Percentiles rank a stretch among this genome's conserved stretches.
Conservation (phyloP, 1,140 invertebrate genomes). For the Macrotrachela quadricornifera region DNA sequence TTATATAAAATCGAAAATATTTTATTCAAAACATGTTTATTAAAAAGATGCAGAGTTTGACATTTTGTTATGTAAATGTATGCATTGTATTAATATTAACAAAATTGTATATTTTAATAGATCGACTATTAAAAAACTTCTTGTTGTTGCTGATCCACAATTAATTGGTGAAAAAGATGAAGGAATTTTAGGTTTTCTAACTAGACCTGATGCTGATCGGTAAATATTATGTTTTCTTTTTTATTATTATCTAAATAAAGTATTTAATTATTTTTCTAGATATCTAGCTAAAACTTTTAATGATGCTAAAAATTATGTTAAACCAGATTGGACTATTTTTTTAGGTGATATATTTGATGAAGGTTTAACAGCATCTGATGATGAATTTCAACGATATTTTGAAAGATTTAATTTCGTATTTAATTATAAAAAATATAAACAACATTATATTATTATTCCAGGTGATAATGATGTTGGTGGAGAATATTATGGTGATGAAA, state of each 20-base stretch:
- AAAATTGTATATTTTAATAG: no score
- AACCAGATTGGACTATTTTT: constrained; percentile 64
- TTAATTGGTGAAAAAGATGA: constrained; percentile 55
- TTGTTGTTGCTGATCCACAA: constrained; percentile 77
- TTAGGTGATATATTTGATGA: constrained; percentile 78
- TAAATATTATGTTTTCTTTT: no score
- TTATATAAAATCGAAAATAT: no score
- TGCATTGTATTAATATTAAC: no score
- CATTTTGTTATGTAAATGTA: no score
- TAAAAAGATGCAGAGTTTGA: no score
- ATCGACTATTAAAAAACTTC: constrained; percentile 20
- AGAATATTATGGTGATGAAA: constrained; percentile 47
- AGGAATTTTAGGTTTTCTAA: constrained; percentile 33
- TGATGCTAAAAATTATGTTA: constrained; percentile 43
- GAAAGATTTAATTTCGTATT: constrained; percentile 22
- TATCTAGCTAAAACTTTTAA: constrained; percentile 56
- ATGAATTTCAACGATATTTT: constrained; percentile 35
- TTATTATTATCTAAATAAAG: no score
- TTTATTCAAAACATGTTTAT: no score
- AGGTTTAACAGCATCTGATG: constrained; percentile 48
- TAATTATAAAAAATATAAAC: background rate
- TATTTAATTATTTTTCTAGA: background rate
- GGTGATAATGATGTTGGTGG: constrained; percentile 89
- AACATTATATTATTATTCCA: constrained; percentile 48
- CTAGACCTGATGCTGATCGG: constrained; percentile 57